These are phyloP conservation scores for Brachyhypopomus occidentalis DNA, from an alignment of 2,113 vertebrate genomes.

Conservation along the genomic window DNA sequence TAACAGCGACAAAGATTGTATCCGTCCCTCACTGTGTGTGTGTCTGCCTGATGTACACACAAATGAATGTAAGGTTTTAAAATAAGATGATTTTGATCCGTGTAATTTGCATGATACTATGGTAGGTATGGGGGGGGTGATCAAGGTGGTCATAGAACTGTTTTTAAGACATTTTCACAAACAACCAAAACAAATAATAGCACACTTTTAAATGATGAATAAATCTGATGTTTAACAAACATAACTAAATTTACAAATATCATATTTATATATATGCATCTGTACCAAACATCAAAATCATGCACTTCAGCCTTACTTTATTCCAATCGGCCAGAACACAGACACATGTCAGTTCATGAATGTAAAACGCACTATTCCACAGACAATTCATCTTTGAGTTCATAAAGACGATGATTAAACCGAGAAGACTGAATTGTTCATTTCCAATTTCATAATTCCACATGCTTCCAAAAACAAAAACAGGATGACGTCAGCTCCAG, in stretches of 20 bases:
- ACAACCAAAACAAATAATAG: neutral
- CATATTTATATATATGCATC: constrained; percentile 44
- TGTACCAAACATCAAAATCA: constrained; percentile 44
- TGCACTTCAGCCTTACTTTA: constrained; percentile 39
- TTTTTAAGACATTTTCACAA: constrained; percentile 14
- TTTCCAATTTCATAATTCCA: constrained; percentile 22
- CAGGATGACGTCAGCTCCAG: constrained; percentile 3
- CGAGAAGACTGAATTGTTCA: constrained; percentile 30
- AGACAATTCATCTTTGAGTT: constrained; percentile 27
- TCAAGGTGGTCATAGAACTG: neutral
- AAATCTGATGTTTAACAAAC: constrained; percentile 44
- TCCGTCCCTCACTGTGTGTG: constrained; percentile 81
- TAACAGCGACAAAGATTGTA: constrained; percentile 80
- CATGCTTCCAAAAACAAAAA: constrained; percentile 4
- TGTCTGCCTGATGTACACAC: no score
- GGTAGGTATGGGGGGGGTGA: neutral
- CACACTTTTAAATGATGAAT: constrained; percentile 32
- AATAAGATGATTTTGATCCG: constrained; percentile 22
- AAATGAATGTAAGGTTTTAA: neutral
- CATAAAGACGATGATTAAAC: constrained; percentile 25
- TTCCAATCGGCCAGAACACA: constrained; percentile 29
- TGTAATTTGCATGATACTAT: constrained; percentile 32
- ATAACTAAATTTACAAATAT: constrained; percentile 51
- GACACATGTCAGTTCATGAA: constrained; percentile 33
- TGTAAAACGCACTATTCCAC: neutral